A percentile compares a stretch with the other conserved stretches of the same genome.
phyloP scores from a whole-genome alignment of 2,113 vertebrate genomes.

The Barnardius zonarius region DNA sequence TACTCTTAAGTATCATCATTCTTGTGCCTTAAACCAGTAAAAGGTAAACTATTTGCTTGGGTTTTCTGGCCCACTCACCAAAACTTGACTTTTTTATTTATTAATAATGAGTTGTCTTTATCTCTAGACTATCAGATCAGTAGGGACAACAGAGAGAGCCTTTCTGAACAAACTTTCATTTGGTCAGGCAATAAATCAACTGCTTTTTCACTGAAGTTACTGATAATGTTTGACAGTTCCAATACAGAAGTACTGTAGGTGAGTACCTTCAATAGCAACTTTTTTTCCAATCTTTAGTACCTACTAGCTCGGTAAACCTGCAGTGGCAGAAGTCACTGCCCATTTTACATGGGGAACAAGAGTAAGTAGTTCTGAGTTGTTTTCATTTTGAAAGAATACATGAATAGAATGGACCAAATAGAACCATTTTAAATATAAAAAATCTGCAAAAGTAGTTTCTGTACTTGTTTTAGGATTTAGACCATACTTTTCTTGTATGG shows the following conservation, averaged over 20 bases:
- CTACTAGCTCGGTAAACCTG: neutral
- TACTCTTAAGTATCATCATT: neutral
- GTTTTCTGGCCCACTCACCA: neutral
- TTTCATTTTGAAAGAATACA: neutral
- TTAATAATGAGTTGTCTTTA: neutral
- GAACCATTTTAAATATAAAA: neutral
- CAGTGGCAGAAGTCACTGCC: neutral
- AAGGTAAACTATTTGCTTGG: neutral
- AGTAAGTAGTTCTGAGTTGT: neutral
- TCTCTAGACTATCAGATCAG: neutral
- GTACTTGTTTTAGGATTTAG: neutral
- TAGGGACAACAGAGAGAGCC: neutral
- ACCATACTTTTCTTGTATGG: neutral
- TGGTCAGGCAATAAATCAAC: neutral
- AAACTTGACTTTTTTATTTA: neutral
- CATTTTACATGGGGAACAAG: neutral
- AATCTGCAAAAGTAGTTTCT: neutral
- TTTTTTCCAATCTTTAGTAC: neutral
- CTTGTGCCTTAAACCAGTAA: slow-evolving; percentile 17
- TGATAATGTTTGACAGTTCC: neutral
- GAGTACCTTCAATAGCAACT: neutral
- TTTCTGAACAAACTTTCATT: neutral
- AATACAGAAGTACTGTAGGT: neutral
- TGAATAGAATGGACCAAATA: neutral
- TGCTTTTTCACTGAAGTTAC: neutral